Percentiles rank a stretch among this genome's conserved stretches.
phyloP scores from a whole-genome alignment of 2,113 vertebrate species.

The Chiloscyllium plagiosum region DNA sequence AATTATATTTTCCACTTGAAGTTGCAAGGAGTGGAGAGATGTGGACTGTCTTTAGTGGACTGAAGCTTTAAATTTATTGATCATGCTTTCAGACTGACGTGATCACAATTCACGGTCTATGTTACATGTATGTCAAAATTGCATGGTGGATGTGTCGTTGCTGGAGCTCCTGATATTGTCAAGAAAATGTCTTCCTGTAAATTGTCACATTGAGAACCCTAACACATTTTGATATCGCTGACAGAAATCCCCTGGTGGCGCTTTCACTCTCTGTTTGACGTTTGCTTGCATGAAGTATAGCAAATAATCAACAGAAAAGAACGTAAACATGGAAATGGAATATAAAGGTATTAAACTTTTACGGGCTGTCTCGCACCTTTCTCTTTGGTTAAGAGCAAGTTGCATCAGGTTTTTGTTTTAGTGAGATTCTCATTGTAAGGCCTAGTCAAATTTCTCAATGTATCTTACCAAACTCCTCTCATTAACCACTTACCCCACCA shows the following conservation, averaged over 20 bases:
- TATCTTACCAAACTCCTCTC: no score
- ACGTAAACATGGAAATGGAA: not conserved
- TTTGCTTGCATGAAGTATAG: not conserved
- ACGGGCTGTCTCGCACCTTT: no score
- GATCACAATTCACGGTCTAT: not conserved
- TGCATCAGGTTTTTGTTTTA: no score
- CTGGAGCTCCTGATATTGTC: not conserved
- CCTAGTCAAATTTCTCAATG: no score
- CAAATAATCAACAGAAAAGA: not conserved
- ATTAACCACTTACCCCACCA: no score
- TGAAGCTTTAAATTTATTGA: not conserved
- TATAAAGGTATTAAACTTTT: not conserved
- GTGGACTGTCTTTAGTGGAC: not conserved
- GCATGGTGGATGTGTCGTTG: not conserved
- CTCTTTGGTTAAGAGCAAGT: no score
- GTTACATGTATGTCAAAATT: not conserved
- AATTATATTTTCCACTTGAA: not conserved
- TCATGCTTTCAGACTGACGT: not conserved
- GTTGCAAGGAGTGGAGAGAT: not conserved
- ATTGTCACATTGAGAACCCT: not conserved
- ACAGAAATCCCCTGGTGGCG: not conserved
- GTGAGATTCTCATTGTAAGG: no score
- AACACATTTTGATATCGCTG: not conserved
- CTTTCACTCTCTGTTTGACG: not conserved
- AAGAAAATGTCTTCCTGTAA: not conserved